Base-by-base conservation (phyloP, 2,797 vertebrate genomes). In the Notolabrus celidotus region DNA sequence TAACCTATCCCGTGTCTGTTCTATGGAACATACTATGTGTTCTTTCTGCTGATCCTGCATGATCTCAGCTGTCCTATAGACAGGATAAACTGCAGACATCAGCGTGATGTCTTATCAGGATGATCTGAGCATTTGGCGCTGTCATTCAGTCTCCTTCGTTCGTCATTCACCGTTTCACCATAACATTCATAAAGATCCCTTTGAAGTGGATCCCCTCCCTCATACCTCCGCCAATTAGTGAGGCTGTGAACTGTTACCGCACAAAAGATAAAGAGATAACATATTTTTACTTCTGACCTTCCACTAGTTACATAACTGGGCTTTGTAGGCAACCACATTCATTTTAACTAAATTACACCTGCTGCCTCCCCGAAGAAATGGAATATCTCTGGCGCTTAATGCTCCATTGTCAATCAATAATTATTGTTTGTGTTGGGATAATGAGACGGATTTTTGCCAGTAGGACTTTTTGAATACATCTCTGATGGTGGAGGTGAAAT, bases 221-320 rank as follows among this genome's bases (percentile, higher is more conserved):
- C 67, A 78, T 71, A 53, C 43, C 54, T 39, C 10, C 7, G 43
- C 46, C 55, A 74, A 85, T 75, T 67, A 79, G 39, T 36, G 64
- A 54, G 39, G 31, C 68, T 71, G 59, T 69, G 65, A 79, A 67
- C 79, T 55, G 62, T 57, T 68, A 66, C 47, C 23, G 36, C 66
- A 62, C 29, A 84, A 82, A 80, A 67, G 71, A 74, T 76, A 46
- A 77, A 62, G 47, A 4, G 17, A 79, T 65, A 33, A 66, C 19
- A 47, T 82, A 58, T 86, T 82, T 90, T 79, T 79, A 70, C 45
- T 62, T 50, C 46, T 83, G 82, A 86, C 78, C 80, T 88, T 86
- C 19, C 53, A 38, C 29, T 27, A 49, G 52, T 81, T 90, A 63
- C 1, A 12, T 88, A 82, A 87, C 57, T 19, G 55, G 59, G 39